These are phyloP conservation scores for Leucania comma DNA, from an alignment of 2,888 invertebrate genomes.

Conservation along the genomic window DNA sequence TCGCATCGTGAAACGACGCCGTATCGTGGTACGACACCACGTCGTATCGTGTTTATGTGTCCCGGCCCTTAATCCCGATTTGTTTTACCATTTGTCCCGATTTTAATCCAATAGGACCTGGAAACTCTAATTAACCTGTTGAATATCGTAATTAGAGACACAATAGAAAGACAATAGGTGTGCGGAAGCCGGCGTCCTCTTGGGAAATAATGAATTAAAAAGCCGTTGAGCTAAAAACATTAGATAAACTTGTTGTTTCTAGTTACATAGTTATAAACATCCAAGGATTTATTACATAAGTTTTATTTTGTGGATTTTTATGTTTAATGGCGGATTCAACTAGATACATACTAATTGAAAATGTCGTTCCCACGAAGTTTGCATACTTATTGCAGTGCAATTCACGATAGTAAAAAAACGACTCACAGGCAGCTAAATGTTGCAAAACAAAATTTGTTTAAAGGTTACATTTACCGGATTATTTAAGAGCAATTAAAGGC, in stretches of 20 bases:
- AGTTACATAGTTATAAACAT: neutral
- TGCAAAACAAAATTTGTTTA: slow-evolving; percentile 24
- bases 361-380: slow-evolving; percentile 41
- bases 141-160: too few relatives aligned
- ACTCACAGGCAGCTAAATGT: slow-evolving; percentile 36
- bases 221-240: neutral
- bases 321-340: slow-evolving; percentile 3
- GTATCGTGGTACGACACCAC: too few relatives aligned
- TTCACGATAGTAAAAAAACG: neutral
- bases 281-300: slow-evolving; percentile 8
- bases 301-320: slow-evolving; percentile 15
- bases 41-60: too few relatives aligned
- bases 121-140: too few relatives aligned
- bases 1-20: too few relatives aligned
- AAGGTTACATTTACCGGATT: slow-evolving; percentile 30
- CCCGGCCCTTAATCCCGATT: too few relatives aligned
- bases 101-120: too few relatives aligned
- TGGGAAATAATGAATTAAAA: too few relatives aligned
- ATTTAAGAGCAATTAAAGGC: slow-evolving; percentile 30
- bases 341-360: slow-evolving; percentile 2
- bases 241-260: neutral
- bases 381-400: slow-evolving; percentile 17
- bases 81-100: too few relatives aligned
- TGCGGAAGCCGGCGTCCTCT: too few relatives aligned
- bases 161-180: too few relatives aligned